phyloP scores from a whole-genome alignment of 2,888 invertebrate species.

The Apamea crenata region DNA sequence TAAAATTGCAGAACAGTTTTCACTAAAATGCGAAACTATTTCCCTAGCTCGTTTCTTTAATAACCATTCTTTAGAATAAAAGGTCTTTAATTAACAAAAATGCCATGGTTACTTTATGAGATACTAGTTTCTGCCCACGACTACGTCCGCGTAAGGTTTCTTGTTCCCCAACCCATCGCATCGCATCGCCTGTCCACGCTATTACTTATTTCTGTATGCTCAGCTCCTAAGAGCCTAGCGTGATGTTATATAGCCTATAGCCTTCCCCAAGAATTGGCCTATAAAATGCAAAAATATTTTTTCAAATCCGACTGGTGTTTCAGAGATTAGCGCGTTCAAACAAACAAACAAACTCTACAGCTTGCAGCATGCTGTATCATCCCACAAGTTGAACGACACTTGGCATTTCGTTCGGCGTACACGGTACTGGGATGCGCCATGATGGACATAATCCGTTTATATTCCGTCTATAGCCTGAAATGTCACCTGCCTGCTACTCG shows the following conservation, averaged over 20 bases:
- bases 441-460: slow-evolving; percentile 11
- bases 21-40: slow-evolving; percentile 39
- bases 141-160: no score
- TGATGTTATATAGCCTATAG: no score
- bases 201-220: background rate
- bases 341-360: background rate
- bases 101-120: slow-evolving; percentile 47
- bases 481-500: background rate
- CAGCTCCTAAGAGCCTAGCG: background rate
- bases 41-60: slow-evolving; percentile 33
- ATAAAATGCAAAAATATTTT: background rate
- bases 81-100: slow-evolving; percentile 57
- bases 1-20: slow-evolving; percentile 29
- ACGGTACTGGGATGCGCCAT: background rate
- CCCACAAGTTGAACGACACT: background rate
- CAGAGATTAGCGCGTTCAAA: background rate
- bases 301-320: background rate
- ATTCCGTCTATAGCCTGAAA: background rate
- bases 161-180: background rate
- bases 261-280: background rate
- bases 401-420: background rate
- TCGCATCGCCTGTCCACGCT: background rate
- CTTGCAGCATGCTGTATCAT: background rate
- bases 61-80: slow-evolving; percentile 20
- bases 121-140: slow-evolving; percentile 18